Evolutionary conservation across 1,140 invertebrate species (phyloP).

Genomic region (Bombus consobrinus): DNA sequence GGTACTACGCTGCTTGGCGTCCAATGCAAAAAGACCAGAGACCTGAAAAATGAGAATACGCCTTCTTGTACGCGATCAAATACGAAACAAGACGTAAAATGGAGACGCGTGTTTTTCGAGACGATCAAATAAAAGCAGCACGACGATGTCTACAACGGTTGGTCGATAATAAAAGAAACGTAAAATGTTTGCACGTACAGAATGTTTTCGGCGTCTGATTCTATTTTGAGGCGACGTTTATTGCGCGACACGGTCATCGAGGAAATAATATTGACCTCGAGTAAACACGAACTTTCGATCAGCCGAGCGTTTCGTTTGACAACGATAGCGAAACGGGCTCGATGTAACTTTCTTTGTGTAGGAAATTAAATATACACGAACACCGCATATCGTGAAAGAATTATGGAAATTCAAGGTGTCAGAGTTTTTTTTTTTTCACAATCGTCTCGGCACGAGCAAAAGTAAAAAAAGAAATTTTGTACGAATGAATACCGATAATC

Average conservation of each 20-base stretch:
- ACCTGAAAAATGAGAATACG: conserved; percentile 65
- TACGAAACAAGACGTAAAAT: not conserved
- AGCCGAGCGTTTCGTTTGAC: not conserved
- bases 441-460: not conserved
- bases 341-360: not conserved
- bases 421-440: not conserved
- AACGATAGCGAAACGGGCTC: not conserved
- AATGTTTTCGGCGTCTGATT: not conserved
- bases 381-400: no score
- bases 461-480: not conserved
- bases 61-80: not conserved
- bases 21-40: conserved; percentile 87
- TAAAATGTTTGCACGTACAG: not conserved
- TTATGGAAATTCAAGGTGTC: not conserved
- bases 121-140: not conserved
- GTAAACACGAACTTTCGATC: not conserved
- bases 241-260: not conserved
- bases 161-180: conserved; percentile 19
- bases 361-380: not conserved
- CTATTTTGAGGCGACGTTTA: conserved; percentile 10
- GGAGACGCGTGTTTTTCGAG: not conserved
- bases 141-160: not conserved
- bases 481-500: no score
- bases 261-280: not conserved
- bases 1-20: conserved; percentile 86